These are phyloP conservation scores for Schizopygopsis pylzovi DNA, from an alignment of 2,797 vertebrate genomes.

Conservation along the genomic window DNA sequence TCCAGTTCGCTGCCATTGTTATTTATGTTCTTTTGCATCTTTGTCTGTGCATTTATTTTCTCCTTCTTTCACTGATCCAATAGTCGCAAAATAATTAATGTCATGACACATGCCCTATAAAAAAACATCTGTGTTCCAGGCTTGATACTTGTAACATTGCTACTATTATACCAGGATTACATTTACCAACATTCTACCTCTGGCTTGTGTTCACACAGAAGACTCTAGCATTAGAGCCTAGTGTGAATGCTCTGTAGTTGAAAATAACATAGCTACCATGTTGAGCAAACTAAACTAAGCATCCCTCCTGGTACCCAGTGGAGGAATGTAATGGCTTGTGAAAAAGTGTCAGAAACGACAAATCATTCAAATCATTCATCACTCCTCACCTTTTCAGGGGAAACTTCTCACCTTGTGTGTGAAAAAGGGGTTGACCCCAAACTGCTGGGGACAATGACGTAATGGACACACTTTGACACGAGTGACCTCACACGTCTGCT, in stretches of 20 bases:
- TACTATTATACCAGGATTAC: background rate
- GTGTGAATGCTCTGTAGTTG: background rate
- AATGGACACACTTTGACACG: slow-evolving; percentile 77
- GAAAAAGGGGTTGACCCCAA: slow-evolving; percentile 68
- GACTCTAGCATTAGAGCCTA: background rate
- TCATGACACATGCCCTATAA: background rate
- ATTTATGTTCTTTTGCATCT: background rate
- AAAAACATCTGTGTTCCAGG: background rate
- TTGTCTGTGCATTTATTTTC: background rate
- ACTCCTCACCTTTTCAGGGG: slow-evolving; percentile 20
- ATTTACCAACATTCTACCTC: background rate
- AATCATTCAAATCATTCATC: slow-evolving; percentile 62
- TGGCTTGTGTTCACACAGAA: background rate
- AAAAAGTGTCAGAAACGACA: slow-evolving; percentile 66
- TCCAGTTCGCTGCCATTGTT: background rate
- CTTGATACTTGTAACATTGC: background rate
- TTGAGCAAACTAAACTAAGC: background rate
- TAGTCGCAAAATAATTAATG: background rate
- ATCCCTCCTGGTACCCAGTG: background rate
- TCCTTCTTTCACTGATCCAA: background rate
- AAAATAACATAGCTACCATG: background rate
- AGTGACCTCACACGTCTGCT: slow-evolving; percentile 72
- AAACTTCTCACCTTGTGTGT: slow-evolving; percentile 69
- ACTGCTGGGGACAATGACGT: slow-evolving; percentile 71
- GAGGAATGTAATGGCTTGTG: slow-evolving; percentile 11